These are phyloP conservation scores for Lordiphosa fenestrarum DNA, from an alignment of 2,888 invertebrate genomes.

Conservation along the genomic window DNA sequence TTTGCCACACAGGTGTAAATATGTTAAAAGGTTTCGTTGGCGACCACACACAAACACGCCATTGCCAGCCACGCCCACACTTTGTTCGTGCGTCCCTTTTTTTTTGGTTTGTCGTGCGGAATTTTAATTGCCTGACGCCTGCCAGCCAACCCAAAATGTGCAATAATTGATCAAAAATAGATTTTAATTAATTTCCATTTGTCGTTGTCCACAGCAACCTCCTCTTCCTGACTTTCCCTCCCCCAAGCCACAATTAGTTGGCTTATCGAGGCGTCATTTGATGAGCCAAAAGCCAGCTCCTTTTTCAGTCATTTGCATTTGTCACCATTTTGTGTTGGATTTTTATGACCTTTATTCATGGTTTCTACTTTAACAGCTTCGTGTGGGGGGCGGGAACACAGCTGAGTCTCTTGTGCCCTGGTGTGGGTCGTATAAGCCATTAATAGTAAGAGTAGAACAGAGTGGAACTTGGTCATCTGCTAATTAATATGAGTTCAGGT, in stretches of 20 bases:
- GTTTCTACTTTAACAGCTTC: constrained; percentile 27
- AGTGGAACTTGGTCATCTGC: no score
- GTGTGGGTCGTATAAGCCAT: no score
- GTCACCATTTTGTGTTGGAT: constrained; percentile 61
- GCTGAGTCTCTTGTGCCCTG: background rate
- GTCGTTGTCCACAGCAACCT: constrained; percentile 15
- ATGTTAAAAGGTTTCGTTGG: constrained; percentile 47
- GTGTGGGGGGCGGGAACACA: constrained; percentile 58
- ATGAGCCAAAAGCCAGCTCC: constrained; percentile 15
- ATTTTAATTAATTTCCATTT: constrained; percentile 67
- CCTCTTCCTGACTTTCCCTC: background rate
- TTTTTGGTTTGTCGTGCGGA: constrained; percentile 11
- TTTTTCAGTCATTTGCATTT: constrained; percentile 49
- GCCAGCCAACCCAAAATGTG: constrained; percentile 46
- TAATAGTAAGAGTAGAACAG: no score
- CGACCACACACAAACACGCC: constrained; percentile 38
- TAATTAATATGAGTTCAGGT: no score
- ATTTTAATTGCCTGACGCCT: constrained; percentile 56
- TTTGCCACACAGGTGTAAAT: constrained; percentile 64
- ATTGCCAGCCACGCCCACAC: constrained; percentile 25
- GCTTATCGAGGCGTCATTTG: constrained; percentile 47
- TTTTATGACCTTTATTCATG: constrained; percentile 49
- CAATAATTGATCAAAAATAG: constrained; percentile 57
- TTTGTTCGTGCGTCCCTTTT: constrained; percentile 4
- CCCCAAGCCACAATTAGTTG: constrained; percentile 38